These are phyloP conservation scores for Synergus laeviventris DNA, from an alignment of 2,888 invertebrate species.

Conservation along the genomic window DNA sequence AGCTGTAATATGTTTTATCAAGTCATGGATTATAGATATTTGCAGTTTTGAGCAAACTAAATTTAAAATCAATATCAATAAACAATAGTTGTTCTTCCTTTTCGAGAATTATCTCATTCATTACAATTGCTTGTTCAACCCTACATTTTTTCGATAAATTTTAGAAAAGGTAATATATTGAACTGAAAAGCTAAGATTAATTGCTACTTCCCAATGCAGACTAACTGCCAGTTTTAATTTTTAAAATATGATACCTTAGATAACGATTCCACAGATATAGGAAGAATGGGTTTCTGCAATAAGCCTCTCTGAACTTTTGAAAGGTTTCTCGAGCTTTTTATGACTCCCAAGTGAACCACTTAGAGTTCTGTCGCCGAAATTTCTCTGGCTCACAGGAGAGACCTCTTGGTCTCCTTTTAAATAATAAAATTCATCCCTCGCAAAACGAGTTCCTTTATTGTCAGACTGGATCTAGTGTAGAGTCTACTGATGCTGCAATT, in stretches of 20 bases:
- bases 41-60: too few species aligned
- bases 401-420: not conserved
- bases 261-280: not conserved
- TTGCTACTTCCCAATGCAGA: slow-evolving; percentile 6
- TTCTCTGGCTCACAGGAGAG: slow-evolving; percentile 24
- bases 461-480: not conserved
- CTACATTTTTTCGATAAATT: not conserved
- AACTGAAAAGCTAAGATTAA: slow-evolving; percentile 8
- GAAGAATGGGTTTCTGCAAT: slow-evolving; percentile 9
- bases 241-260: slow-evolving; percentile 27
- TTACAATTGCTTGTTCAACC: not conserved
- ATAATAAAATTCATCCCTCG: slow-evolving; percentile 15
- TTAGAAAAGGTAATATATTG: slow-evolving; percentile 10
- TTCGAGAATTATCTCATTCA: not conserved
- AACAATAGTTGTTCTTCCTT: slow-evolving; percentile 14
- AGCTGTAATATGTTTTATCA: not conserved
- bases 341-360: slow-evolving; percentile 28
- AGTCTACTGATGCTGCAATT: not conserved
- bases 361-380: slow-evolving; percentile 31
- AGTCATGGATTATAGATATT: not conserved
- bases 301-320: slow-evolving; percentile 33
- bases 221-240: slow-evolving; percentile 12
- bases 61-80: not conserved
- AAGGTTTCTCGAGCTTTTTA: slow-evolving; percentile 37
- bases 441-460: not conserved